Conservation (phyloP, 2,113 vertebrate genomes). For the Danionella cerebrum region DNA sequence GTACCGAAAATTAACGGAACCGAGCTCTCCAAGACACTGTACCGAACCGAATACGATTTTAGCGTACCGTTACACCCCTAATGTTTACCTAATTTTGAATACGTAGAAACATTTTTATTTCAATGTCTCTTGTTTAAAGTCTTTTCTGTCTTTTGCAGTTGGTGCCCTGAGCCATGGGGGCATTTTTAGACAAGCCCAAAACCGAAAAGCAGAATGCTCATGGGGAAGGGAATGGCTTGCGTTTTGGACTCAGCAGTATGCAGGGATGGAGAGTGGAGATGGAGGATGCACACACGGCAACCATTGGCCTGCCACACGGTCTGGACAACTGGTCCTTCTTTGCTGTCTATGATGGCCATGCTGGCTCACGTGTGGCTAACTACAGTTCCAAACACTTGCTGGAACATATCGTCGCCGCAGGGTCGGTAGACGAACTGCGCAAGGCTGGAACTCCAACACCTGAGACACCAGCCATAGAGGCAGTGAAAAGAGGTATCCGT, state of each 20-base stretch:
- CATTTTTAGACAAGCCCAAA: too few species aligned
- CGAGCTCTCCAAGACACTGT: too few species aligned
- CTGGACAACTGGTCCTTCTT: constrained; percentile 97
- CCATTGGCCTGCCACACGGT: constrained; percentile 85
- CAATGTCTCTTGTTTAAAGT: too few species aligned
- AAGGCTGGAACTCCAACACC: constrained; percentile 40
- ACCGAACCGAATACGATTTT: too few species aligned
- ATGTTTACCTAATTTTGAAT: too few species aligned
- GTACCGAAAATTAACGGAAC: too few species aligned
- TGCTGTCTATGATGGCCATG: constrained; percentile 94
- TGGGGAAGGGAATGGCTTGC: constrained; percentile 86
- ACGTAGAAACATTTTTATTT: too few species aligned
- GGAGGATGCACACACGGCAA: constrained; percentile 97
- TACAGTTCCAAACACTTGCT: constrained; percentile 92
- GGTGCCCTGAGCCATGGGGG: constrained; percentile 84
- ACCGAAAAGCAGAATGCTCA: constrained; percentile 93
- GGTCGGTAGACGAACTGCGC: constrained; percentile 31
- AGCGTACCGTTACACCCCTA: too few species aligned
- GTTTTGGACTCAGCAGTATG: constrained; percentile 95
- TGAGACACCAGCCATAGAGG: constrained; percentile 75
- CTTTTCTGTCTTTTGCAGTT: constrained; percentile 57
- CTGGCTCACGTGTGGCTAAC: constrained; percentile 92
- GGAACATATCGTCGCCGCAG: constrained; percentile 83
- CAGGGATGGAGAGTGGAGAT: constrained; percentile 98
- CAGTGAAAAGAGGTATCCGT: constrained; percentile 88